A percentile compares a stretch with the other conserved stretches of the same genome.
These are phyloP conservation scores for Ephialtes manifestator DNA, from an alignment of 2,888 invertebrate species.

Conservation along the genomic window DNA sequence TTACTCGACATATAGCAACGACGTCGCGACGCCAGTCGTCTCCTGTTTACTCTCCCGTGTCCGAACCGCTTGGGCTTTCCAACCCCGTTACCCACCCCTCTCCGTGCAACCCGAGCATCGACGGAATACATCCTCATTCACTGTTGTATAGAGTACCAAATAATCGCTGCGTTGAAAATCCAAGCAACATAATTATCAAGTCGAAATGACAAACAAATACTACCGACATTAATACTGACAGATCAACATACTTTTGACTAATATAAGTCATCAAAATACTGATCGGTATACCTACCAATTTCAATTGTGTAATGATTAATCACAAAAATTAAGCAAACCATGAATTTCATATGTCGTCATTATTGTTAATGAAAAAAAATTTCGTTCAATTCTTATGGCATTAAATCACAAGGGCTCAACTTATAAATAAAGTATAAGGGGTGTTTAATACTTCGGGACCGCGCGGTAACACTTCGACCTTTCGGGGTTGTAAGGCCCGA, in stretches of 20 bases:
- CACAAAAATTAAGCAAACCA: no score
- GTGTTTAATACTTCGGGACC: no score
- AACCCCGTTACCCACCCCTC: constrained; percentile 45
- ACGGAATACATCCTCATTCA: constrained; percentile 33
- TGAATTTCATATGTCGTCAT: no score
- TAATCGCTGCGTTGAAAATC: constrained; percentile 52
- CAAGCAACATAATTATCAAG: constrained; percentile 9
- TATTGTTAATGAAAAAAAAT: no score
- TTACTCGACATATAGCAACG: constrained; percentile 78
- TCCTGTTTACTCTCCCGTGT: constrained; percentile 80
- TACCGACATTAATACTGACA: neutral
- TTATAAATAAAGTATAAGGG: no score
- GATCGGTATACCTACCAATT: neutral
- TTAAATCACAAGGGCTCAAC: no score
- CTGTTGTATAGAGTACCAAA: constrained; percentile 55
- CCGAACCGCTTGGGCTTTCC: constrained; percentile 70
- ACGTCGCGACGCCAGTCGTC: constrained; percentile 77
- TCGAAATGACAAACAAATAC: neutral
- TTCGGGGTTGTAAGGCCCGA: no score
- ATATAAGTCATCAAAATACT: neutral
- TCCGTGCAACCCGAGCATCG: constrained; percentile 42
- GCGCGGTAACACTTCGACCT: no score
- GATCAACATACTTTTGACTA: neutral
- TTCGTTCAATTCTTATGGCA: no score
- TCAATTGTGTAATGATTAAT: no score